Conservation (phyloP, 2,797 vertebrate genomes). For the Danio choprae region DNA sequence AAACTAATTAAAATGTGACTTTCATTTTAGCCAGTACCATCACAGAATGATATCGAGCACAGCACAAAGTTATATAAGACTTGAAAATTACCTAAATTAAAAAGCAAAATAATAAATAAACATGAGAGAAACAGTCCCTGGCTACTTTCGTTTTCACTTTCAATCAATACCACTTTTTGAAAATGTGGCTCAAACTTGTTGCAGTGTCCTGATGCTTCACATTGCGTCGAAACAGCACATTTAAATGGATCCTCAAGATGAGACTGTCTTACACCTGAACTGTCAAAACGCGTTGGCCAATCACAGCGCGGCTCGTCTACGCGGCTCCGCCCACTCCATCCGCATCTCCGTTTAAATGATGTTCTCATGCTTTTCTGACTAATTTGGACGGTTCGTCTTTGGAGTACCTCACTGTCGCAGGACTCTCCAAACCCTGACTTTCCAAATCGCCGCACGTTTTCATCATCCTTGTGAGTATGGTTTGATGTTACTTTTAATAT, state of each 20-base stretch:
- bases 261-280: slow-evolving; percentile 2
- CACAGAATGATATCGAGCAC: too few species aligned
- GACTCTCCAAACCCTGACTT: slow-evolving; percentile 71
- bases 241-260: slow-evolving; percentile 6
- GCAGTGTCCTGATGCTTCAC: too few species aligned
- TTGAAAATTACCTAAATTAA: too few species aligned
- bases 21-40: too few species aligned
- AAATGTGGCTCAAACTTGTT: too few species aligned
- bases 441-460: slow-evolving; percentile 61
- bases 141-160: too few species aligned
- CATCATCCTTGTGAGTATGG: slow-evolving; percentile 74
- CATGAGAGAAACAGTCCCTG: too few species aligned
- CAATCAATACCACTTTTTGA: too few species aligned
- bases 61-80: too few species aligned
- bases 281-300: slow-evolving; percentile 28
- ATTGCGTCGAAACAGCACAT: too few species aligned
- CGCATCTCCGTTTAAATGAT: slow-evolving; percentile 76
- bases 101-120: too few species aligned
- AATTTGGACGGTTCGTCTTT: slow-evolving; percentile 80
- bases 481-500: not conserved
- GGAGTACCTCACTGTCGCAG: slow-evolving; percentile 75
- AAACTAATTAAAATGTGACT: too few species aligned
- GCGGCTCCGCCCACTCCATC: slow-evolving; percentile 68
- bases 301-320: slow-evolving; percentile 54
- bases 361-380: slow-evolving; percentile 63